phyloP scores from a whole-genome alignment of 2,113 vertebrate species.

The Chiloscyllium plagiosum region DNA sequence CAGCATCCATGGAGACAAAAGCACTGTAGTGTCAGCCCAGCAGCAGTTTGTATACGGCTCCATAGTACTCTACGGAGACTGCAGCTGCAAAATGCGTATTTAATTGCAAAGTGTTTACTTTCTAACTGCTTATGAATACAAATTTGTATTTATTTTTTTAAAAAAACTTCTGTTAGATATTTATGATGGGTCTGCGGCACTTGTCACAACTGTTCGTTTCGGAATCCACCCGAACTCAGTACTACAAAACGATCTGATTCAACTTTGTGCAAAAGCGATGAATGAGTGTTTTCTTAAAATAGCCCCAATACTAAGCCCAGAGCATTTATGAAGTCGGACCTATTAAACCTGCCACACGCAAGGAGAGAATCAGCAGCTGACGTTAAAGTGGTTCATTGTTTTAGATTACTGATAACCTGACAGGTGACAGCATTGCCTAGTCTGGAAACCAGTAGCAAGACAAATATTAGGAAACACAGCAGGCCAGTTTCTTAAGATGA shows the following conservation, averaged over 20 bases:
- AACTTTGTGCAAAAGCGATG: no score
- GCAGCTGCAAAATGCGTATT: neutral
- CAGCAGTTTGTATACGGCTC: neutral
- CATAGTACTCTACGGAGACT: neutral
- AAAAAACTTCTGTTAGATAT: neutral
- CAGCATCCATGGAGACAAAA: neutral
- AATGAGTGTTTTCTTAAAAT: neutral
- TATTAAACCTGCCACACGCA: neutral
- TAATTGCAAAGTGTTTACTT: neutral
- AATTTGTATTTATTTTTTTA: neutral
- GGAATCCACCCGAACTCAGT: neutral
- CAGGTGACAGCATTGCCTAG: neutral
- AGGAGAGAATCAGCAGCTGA: neutral
- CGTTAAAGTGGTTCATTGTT: neutral
- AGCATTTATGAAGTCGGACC: neutral
- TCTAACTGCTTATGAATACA: neutral
- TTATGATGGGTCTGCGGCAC: neutral
- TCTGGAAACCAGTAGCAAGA: neutral
- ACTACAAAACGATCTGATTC: neutral
- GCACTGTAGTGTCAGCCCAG: neutral
- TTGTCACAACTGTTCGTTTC: neutral
- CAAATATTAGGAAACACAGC: neutral
- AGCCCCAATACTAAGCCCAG: neutral
- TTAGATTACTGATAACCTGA: neutral
- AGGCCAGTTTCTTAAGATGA: neutral